These are phyloP conservation scores for Erpornis zantholeuca DNA, from an alignment of 2,113 vertebrate species.

Conservation along the genomic window DNA sequence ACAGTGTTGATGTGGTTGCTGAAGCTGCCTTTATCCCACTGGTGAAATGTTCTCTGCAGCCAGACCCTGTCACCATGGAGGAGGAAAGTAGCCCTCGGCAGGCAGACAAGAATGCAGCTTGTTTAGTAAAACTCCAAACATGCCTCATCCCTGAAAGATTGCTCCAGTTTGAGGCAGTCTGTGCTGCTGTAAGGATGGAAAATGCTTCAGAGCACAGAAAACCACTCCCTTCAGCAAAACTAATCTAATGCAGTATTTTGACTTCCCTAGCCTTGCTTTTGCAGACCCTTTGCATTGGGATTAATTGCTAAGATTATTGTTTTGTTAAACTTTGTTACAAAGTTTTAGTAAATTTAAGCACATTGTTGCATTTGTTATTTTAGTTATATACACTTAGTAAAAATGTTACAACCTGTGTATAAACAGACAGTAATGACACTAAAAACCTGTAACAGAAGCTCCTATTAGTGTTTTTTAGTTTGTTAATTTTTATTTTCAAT, in stretches of 20 bases:
- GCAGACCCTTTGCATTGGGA: background rate
- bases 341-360: background rate
- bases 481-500: background rate
- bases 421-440: background rate
- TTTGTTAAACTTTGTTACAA: background rate
- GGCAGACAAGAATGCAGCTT: background rate
- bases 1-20: background rate
- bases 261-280: background rate
- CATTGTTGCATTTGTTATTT: background rate
- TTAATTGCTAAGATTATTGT: background rate
- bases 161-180: background rate
- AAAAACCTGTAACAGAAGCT: background rate
- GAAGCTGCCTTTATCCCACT: background rate
- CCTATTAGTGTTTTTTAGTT: background rate
- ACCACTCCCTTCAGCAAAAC: constrained; percentile 18
- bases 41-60: background rate
- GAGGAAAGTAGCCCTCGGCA: background rate
- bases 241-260: background rate
- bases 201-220: constrained; percentile 34
- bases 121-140: background rate
- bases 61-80: background rate
- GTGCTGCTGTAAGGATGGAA: background rate
- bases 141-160: background rate
- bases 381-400: background rate
- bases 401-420: background rate